phyloP scores from a whole-genome alignment of 2,797 vertebrate genomes.

The Sebastes hubbsi region DNA sequence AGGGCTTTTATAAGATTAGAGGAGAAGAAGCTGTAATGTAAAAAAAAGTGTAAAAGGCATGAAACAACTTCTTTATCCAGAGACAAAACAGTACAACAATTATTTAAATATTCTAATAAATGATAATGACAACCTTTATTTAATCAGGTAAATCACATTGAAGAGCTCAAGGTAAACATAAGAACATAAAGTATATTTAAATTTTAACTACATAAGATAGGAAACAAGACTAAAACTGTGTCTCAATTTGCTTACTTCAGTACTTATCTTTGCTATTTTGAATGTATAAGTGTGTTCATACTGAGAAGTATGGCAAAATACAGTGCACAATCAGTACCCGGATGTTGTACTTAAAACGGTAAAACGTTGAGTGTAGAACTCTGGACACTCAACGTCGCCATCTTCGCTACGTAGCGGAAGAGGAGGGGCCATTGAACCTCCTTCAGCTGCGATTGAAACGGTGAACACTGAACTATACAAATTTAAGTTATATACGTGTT shows the following conservation, averaged over 20 bases:
- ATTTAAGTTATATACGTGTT: too few relatives aligned
- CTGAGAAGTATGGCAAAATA: accelerated
- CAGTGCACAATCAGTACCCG: too few relatives aligned
- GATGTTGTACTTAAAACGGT: accelerated
- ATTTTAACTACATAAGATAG: too few relatives aligned
- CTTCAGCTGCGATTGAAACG: too few relatives aligned
- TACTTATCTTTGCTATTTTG: too few relatives aligned
- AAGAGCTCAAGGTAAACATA: accelerated
- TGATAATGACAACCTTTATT: background rate
- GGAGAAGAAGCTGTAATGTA: accelerated
- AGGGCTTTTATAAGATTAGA: background rate
- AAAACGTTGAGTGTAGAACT: too few relatives aligned
- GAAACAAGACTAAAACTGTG: too few relatives aligned
- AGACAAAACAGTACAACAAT: background rate
- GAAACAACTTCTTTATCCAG: background rate
- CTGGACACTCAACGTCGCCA: too few relatives aligned
- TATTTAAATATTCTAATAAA: background rate
- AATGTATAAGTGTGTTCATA: too few relatives aligned
- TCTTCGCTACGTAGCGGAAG: too few relatives aligned
- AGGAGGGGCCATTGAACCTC: accelerated
- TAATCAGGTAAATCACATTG: background rate
- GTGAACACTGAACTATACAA: too few relatives aligned
- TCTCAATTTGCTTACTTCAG: too few relatives aligned
- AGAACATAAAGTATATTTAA: background rate
- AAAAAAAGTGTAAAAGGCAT: background rate